Evolutionary conservation across 1,140 invertebrate genomes (phyloP).

Genomic region (Galleria mellonella): DNA sequence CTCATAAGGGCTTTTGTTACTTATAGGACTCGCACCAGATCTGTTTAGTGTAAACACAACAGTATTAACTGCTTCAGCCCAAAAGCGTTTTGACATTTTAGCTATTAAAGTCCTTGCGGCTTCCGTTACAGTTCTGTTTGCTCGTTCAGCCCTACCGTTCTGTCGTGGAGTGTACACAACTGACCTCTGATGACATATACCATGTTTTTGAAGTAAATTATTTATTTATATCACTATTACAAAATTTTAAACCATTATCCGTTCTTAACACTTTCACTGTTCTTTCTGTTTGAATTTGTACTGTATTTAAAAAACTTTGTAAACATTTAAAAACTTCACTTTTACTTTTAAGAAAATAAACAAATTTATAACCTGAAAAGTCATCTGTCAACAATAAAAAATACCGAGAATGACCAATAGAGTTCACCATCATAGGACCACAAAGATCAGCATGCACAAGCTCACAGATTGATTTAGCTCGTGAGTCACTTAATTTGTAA

Average conservation of each 20-base stretch:
- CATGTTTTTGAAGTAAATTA: conserved; percentile 15
- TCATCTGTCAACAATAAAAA: conserved; percentile 19
- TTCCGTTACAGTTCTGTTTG: conserved; percentile 14
- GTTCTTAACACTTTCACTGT: conserved; percentile 33
- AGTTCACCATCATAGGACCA: conserved; percentile 21
- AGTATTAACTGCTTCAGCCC: conserved; percentile 11
- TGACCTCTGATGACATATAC: conserved; percentile 13
- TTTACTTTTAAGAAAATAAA: conserved; percentile 22
- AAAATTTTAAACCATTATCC: conserved; percentile 48
- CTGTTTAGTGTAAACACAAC: conserved; percentile 9
- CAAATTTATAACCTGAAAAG: conserved; percentile 26
- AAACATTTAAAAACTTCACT: conserved; percentile 4
- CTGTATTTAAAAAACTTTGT: conserved; percentile 2
- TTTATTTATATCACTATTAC: conserved; percentile 23
- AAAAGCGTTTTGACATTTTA: too few relatives aligned
- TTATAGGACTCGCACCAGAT: conserved; percentile 14
- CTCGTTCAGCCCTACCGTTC: conserved; percentile 36
- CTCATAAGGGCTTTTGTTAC: too few relatives aligned
- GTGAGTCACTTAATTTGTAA: conserved; percentile 21
- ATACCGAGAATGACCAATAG: conserved; percentile 24
- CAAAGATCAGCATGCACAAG: conserved; percentile 22
- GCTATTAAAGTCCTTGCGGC: conserved; percentile 5
- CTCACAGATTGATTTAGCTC: conserved; percentile 7
- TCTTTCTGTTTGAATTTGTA: conserved; percentile 25
- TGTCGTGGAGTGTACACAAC: conserved; percentile 44